Evolutionary conservation across 2,888 invertebrate genomes (phyloP), one percentile per base, ranked within the genome.

Genomic region (Scelioninae gen. 1): DNA sequence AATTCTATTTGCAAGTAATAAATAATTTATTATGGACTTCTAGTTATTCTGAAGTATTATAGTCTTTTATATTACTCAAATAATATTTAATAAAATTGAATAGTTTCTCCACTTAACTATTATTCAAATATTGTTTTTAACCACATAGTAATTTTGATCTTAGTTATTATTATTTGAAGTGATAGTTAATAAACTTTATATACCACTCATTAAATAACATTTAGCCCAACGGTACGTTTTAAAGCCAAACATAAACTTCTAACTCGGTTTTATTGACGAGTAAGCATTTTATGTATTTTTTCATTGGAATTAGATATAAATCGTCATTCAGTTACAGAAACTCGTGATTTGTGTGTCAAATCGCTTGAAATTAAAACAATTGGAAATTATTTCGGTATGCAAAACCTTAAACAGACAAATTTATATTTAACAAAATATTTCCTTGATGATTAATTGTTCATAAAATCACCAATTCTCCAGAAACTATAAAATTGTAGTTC

Each of bases 401-500:
- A 43, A 43, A 43, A 43, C 11, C 43, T 11, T 5, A 5, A 0
- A 11, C 43, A 43, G n/a, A 43, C 11, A 43, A 43, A 43, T 43
- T 43, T 51, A 10, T n/a, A n/a, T 51, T 16, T 11, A 29, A 29
- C 51, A 4, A 51, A 51, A 51, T 51, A 29, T 51, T 11, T 29
- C 2, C 29, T 1, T 11, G 8, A 29, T 51, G 51, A 51, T 51
- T 51, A 51, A 51, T 51, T 51, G 51, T 51, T 10, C 51, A 51
- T 51, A 51, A 51, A 51, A 51, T 51, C 29, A 29, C 29, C 51
- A 51, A 49, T 16, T 51, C 10, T 2, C 9, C 29, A 29, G 29
- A 51, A 29, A 23, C 51, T 29, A 51, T 51, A 51, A 51, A 51
- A 51, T 51, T 51, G 51, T 6, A 16, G n/a, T 63, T 34, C 49